These are phyloP conservation scores for Dysdera silvatica DNA, from an alignment of 1,140 invertebrate genomes.

Conservation along the genomic window DNA sequence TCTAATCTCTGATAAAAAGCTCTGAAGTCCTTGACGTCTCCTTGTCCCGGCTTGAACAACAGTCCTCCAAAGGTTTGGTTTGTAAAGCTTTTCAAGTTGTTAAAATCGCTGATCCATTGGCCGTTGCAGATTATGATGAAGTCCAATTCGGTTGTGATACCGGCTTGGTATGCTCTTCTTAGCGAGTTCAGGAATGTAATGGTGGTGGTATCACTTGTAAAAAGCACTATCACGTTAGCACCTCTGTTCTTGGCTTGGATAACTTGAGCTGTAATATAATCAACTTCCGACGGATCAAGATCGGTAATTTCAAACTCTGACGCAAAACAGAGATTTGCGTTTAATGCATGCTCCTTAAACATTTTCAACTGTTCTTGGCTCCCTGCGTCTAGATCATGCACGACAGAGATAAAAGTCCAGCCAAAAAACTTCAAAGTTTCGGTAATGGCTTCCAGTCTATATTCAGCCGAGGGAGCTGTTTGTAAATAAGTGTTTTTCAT, in stretches of 20 bases:
- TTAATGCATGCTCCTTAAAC: conserved; percentile 37
- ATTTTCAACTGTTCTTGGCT: conserved; percentile 35
- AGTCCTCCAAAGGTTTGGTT: conserved; percentile 19
- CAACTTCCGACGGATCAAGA: neutral
- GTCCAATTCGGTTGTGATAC: conserved; percentile 25
- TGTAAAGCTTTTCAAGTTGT: conserved; percentile 16
- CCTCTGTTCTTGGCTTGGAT: conserved; percentile 26
- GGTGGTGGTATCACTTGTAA: conserved; percentile 30
- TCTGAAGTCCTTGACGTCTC: conserved; percentile 33
- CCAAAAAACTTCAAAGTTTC: conserved; percentile 39
- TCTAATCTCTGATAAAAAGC: conserved; percentile 37
- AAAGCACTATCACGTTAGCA: conserved; percentile 26
- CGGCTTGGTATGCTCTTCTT: conserved; percentile 31
- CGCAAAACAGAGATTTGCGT: conserved; percentile 35
- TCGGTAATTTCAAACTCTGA: neutral
- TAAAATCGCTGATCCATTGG: conserved; percentile 24
- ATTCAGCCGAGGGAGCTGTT: conserved; percentile 25
- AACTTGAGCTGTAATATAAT: neutral
- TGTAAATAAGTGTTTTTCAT: conserved; percentile 15
- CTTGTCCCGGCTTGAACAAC: conserved; percentile 18
- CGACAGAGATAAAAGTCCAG: conserved; percentile 17
- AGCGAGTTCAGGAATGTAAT: conserved; percentile 37
- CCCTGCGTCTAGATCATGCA: conserved; percentile 39
- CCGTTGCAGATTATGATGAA: conserved; percentile 34
- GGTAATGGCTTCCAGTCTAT: conserved; percentile 36